Evolutionary conservation across 2,797 vertebrate genomes (phyloP).

Genomic region (Cyprinella venusta): DNA sequence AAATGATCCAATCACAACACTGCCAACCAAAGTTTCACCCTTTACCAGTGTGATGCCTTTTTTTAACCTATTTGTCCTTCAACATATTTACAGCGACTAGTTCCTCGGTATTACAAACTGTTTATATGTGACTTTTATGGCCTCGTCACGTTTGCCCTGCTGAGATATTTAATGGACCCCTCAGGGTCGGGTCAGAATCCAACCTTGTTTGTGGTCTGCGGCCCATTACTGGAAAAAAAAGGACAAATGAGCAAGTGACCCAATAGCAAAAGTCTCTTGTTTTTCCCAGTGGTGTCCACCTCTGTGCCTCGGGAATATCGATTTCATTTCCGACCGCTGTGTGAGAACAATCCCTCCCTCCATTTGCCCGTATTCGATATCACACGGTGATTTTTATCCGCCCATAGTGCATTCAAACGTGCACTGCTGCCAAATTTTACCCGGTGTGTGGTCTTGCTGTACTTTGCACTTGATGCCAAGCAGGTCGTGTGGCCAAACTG

Average conservation of each 20-base stretch:
- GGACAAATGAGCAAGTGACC: slow-evolving; percentile 22
- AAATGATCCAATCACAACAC: slow-evolving; percentile 27
- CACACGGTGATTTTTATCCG: slow-evolving; percentile 19
- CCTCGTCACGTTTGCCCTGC: slow-evolving; percentile 1
- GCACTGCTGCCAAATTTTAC: slow-evolving; percentile 45
- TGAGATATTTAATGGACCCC: slow-evolving; percentile 16
- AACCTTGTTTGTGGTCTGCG: slow-evolving; percentile 28
- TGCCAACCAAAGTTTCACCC: slow-evolving; percentile 55
- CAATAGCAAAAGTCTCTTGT: slow-evolving; percentile 32
- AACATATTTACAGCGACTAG: slow-evolving; percentile 66
- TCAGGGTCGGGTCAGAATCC: slow-evolving; percentile 6
- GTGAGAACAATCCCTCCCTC: slow-evolving; percentile 28
- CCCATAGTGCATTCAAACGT: slow-evolving; percentile 23
- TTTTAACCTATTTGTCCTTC: slow-evolving; percentile 59
- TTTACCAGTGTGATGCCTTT: slow-evolving; percentile 44
- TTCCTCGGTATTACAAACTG: slow-evolving; percentile 62
- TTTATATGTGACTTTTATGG: slow-evolving; percentile 42
- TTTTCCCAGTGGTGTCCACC: slow-evolving; percentile 48
- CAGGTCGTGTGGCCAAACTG: slow-evolving; percentile 21
- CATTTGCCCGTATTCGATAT: background rate
- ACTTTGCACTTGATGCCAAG: slow-evolving; percentile 38
- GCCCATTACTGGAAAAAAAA: slow-evolving; percentile 34
- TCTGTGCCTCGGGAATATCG: slow-evolving; percentile 45
- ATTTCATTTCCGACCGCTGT: slow-evolving; percentile 28
- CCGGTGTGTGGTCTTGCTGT: slow-evolving; percentile 32